A percentile compares a stretch with the other conserved stretches of the same genome.
Evolutionary conservation across 2,113 vertebrate genomes (phyloP).

Genomic region (Cryptomyrus ogoouensis): DNA sequence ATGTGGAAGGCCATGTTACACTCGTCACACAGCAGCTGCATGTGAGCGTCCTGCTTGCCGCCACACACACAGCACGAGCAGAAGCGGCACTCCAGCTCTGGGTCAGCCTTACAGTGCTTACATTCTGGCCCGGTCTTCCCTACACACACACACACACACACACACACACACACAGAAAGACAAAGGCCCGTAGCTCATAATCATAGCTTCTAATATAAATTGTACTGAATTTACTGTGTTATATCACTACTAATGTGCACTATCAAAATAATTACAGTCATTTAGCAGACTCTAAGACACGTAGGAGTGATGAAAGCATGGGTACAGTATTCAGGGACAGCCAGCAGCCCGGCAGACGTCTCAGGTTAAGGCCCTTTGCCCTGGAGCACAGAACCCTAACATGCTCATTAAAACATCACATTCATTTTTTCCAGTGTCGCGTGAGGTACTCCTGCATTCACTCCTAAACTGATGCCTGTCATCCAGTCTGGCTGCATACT

Average conservation of each 20-base stretch:
- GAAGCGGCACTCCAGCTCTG: slow-evolving; percentile 82
- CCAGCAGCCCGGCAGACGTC: not conserved
- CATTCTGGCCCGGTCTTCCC: slow-evolving; percentile 96
- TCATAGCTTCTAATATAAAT: not conserved
- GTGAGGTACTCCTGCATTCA: not conserved
- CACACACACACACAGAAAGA: not conserved
- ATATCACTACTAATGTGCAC: not conserved
- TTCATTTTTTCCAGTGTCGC: not conserved
- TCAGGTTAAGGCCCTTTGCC: not conserved
- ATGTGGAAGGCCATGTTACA: slow-evolving; percentile 80
- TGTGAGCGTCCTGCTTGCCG: slow-evolving; percentile 91
- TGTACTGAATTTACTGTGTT: not conserved
- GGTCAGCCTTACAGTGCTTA: slow-evolving; percentile 91
- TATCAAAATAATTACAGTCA: not conserved
- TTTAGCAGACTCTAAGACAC: not conserved
- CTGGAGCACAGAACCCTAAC: not conserved
- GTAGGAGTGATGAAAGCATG: not conserved
- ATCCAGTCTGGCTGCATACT: not conserved
- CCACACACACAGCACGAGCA: slow-evolving; percentile 94
- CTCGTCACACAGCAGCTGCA: slow-evolving; percentile 75
- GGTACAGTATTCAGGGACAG: not conserved
- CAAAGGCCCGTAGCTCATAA: not conserved
- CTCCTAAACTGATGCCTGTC: not conserved
- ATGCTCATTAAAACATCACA: not conserved
- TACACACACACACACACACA: slow-evolving; percentile 37